Evolutionary conservation across 2,113 vertebrate species (phyloP), one percentile per base, ranked within the genome.

Genomic region (Euleptes europaea): DNA sequence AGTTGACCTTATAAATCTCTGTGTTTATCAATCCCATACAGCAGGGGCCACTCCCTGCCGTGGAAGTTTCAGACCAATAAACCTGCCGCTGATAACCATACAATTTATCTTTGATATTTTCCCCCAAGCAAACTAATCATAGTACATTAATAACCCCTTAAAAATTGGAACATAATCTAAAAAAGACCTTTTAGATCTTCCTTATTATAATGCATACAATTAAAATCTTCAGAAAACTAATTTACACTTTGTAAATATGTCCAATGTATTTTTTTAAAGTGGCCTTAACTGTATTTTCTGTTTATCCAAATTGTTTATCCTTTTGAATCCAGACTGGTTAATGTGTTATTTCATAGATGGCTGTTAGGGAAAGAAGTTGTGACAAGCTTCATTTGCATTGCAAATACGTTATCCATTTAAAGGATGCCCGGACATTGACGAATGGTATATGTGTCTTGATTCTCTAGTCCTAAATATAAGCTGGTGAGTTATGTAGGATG

Each of bases 1-100:
- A 93, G 94, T 84, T 96, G 94, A 95, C 96, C 96, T 95, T 97
- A 96, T 98, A 97, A 98, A 97, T 98, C 96, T 97, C 95, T 76
- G 44, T 17, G 92, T 96, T 97, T 96, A 97, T 98, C 97, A 96
- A 87, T 96, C 95, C 96, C 97, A 95, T 91, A 88, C 96, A 96
- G 96, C 96, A 96, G n/a, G n/a, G n/a, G 95, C 95, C 96, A 93
- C 97, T 96, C 96, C 96, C 96, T 81, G 88, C 82, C 78, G 94
- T 91, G 94, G 95, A 92, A 92, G 92, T 88, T 91, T 89, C 92
- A 90, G 96, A 90, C 95, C 90, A 94, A 94, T 92, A 96, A 96
- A 96, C 95, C 92, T 95, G 94, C 94, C 94, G 94, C 90, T 96
- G 97, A 97, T 97, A 96, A 95, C 89, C 72, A 33, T 78, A 84